Conservation (phyloP, 1,140 invertebrate species). For the Pseudomyrmex pallidus region DNA sequence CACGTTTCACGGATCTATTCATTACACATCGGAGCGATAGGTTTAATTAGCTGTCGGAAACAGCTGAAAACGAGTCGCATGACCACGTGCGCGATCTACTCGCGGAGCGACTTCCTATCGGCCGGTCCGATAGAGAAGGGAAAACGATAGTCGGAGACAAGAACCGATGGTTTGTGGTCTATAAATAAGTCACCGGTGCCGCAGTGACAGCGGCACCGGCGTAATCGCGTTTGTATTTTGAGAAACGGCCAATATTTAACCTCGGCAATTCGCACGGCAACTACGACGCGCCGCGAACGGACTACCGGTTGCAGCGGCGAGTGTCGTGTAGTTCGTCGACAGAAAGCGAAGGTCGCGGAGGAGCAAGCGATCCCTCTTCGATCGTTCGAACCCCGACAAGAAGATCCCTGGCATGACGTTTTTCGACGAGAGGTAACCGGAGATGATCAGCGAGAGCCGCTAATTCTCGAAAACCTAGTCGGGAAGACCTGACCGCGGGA, state of each 20-base stretch:
- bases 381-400: conserved; percentile 8
- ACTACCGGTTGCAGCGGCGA: background rate
- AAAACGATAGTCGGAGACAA: conserved; percentile 28
- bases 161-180: conserved; percentile 75
- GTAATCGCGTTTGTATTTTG: conserved; percentile 73
- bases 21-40: background rate
- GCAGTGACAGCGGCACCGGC: conserved; percentile 7
- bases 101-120: background rate
- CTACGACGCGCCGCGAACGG: conserved; percentile 20
- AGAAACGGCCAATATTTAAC: conserved; percentile 80
- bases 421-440: conserved; percentile 31
- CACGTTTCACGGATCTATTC: background rate
- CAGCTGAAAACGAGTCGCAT: conserved; percentile 62
- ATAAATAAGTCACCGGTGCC: conserved; percentile 77
- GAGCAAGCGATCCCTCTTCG: conserved; percentile 17
- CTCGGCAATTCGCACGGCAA: conserved; percentile 33
- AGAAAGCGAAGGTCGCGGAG: conserved; percentile 32
- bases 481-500: background rate
- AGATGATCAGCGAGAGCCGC: conserved; percentile 1
- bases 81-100: conserved; percentile 1
- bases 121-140: background rate
- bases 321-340: conserved; percentile 14
- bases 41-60: conserved; percentile 61
- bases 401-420: conserved; percentile 38
- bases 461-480: conserved; percentile 29